Conservation (phyloP, 2,888 invertebrate genomes). For the Exocentrus adspersus region DNA sequence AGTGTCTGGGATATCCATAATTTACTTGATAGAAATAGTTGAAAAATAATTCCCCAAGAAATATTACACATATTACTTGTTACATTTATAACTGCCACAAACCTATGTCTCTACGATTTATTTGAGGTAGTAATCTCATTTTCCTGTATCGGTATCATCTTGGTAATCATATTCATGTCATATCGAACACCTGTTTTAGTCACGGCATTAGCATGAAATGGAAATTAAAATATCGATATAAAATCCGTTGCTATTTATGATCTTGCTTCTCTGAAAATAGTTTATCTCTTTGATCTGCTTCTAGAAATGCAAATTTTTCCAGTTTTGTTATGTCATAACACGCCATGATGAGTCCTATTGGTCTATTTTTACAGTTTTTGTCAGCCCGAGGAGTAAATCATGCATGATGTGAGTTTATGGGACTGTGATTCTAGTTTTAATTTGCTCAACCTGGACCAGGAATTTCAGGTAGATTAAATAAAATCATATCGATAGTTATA, state of each 20-base stretch:
- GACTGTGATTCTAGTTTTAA: not conserved
- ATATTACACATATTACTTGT: not conserved
- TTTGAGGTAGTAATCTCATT: not conserved
- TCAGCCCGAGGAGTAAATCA: not conserved
- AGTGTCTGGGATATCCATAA: no score
- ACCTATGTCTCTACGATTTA: not conserved
- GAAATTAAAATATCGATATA: conserved; percentile 17
- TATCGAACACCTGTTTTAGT: conserved; percentile 16
- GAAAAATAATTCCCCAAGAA: no score
- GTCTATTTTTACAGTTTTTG: not conserved
- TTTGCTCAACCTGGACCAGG: no score
- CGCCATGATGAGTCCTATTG: not conserved
- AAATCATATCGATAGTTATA: no score
- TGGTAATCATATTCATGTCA: not conserved
- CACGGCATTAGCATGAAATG: conserved; percentile 6
- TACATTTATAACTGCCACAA: not conserved
- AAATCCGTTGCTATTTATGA: conserved; percentile 10
- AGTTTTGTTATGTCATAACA: not conserved
- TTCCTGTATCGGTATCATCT: not conserved
- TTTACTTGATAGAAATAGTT: no score
- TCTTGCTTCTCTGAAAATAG: not conserved
- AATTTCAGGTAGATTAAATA: no score
- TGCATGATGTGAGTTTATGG: not conserved
- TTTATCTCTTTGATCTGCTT: conserved; percentile 4
- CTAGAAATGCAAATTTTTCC: conserved; percentile 5